Conservation (phyloP, 2,113 vertebrate species). For the Saccopteryx bilineata region DNA sequence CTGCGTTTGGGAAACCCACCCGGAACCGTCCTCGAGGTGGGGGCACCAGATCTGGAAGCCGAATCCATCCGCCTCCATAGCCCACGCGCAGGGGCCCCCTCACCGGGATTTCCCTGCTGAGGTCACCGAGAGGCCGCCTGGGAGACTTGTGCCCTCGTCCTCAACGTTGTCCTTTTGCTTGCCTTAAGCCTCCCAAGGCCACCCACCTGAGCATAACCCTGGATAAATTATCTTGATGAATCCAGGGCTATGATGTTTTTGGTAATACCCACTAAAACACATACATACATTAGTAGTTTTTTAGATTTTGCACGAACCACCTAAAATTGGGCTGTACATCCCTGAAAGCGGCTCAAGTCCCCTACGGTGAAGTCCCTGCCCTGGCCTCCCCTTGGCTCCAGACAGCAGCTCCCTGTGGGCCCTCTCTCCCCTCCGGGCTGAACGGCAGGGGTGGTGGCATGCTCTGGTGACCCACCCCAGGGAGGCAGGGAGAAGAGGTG, state of each 20-base stretch:
- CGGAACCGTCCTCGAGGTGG: background rate
- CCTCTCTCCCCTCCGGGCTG: background rate
- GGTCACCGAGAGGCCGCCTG: background rate
- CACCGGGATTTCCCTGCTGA: background rate
- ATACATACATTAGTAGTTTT: background rate
- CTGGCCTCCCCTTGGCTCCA: background rate
- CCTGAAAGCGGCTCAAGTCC: background rate
- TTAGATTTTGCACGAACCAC: no score
- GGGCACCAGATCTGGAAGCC: fast-evolving
- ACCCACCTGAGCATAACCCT: background rate
- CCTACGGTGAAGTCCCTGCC: background rate
- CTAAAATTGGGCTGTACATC: background rate
- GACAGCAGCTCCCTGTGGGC: background rate
- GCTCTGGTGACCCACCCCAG: background rate
- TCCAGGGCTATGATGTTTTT: background rate
- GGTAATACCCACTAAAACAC: background rate
- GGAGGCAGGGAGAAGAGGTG: background rate
- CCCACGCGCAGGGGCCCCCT: background rate
- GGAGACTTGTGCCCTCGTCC: no score
- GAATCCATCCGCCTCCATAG: fast-evolving
- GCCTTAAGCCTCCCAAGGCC: no score
- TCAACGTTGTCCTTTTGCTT: background rate
- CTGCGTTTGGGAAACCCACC: background rate
- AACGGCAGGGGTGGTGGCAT: fast-evolving
- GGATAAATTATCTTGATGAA: background rate